phyloP scores from a whole-genome alignment of 2,113 vertebrate species.

The Peromyscus leucopus region DNA sequence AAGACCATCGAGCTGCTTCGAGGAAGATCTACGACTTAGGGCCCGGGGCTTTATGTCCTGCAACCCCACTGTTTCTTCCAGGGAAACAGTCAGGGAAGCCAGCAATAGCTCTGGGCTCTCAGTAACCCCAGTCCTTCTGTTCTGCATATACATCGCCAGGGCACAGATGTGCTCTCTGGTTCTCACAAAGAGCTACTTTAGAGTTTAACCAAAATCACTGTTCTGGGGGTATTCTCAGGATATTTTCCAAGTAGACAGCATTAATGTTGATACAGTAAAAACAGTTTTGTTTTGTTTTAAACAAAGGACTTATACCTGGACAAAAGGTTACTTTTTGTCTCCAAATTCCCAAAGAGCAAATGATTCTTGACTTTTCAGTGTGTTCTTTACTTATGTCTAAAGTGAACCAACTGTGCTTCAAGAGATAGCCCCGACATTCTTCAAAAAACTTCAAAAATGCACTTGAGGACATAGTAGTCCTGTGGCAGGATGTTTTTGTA shows the following conservation, averaged over 20 bases:
- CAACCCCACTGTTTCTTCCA: neutral
- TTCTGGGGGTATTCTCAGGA: neutral
- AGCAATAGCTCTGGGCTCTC: neutral
- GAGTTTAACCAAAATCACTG: slow-evolving; percentile 17
- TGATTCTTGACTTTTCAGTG: neutral
- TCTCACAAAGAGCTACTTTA: neutral
- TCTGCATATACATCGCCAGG: neutral
- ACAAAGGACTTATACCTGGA: neutral
- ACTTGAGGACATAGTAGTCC: no score
- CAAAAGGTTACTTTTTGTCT: slow-evolving; percentile 38
- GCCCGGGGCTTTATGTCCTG: neutral
- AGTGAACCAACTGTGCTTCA: neutral
- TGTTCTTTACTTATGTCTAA: neutral
- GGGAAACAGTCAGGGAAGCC: neutral
- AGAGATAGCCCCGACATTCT: neutral
- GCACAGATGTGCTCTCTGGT: neutral
- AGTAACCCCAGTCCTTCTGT: neutral
- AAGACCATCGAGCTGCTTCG: neutral
- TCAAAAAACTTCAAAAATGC: neutral
- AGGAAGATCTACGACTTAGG: neutral
- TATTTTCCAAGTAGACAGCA: neutral
- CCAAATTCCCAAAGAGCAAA: slow-evolving; percentile 8
- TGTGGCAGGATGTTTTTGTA: neutral
- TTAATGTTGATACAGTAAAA: neutral
- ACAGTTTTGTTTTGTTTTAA: neutral